Evolutionary conservation across 1,140 invertebrate genomes (phyloP).

Genomic region (Hyphantria cunea): DNA sequence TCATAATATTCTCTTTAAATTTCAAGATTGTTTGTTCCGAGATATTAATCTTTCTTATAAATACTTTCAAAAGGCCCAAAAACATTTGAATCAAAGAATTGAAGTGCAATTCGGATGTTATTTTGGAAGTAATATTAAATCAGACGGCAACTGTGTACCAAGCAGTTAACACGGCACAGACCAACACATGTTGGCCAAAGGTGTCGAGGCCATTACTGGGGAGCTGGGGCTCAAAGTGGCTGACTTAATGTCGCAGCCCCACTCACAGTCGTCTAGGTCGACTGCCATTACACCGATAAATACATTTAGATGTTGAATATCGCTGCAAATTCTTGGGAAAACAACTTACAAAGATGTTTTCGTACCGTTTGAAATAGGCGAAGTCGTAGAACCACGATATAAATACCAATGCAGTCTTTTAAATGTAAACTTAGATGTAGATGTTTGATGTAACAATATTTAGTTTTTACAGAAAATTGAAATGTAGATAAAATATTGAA

Average conservation of each 20-base stretch:
- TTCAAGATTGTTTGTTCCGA: no score
- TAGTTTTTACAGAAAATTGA: not conserved
- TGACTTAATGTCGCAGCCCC: constrained; percentile 40
- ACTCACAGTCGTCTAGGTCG: constrained; percentile 57
- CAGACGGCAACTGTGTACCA: constrained; percentile 53
- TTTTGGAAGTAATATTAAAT: constrained; percentile 54
- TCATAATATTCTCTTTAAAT: no score
- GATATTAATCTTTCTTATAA: no score
- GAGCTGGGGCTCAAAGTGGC: constrained; percentile 43
- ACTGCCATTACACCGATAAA: constrained; percentile 61
- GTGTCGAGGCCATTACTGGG: constrained; percentile 63
- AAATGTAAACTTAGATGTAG: not conserved
- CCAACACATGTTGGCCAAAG: constrained; percentile 58
- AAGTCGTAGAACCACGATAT: constrained; percentile 12
- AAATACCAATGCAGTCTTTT: constrained; percentile 1
- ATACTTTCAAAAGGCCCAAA: no score
- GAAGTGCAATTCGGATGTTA: constrained; percentile 1
- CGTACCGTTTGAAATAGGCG: constrained; percentile 16
- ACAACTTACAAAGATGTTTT: constrained; percentile 32
- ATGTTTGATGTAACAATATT: constrained; percentile 1
- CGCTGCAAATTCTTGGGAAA: constrained; percentile 35
- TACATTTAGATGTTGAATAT: constrained; percentile 52
- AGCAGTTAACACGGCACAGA: constrained; percentile 62
- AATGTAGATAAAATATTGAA: not conserved
- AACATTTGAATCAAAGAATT: not conserved